A percentile compares a stretch with the other conserved stretches of the same genome.
Evolutionary conservation across 1,140 invertebrate species (phyloP).

Genomic region (Grapholita molesta): DNA sequence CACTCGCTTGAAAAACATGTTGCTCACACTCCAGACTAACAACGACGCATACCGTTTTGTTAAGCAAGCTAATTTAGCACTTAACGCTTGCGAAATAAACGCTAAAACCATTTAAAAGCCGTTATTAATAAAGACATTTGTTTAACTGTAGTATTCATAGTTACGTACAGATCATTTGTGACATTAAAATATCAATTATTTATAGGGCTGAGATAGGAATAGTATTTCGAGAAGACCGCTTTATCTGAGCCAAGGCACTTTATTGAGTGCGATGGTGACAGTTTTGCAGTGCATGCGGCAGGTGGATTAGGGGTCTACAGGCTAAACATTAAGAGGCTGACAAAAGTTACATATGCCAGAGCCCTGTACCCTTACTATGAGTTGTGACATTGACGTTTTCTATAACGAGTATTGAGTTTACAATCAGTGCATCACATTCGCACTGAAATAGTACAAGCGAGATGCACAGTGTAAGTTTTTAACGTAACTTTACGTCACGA

Average conservation of each 20-base stretch:
- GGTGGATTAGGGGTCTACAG: not conserved
- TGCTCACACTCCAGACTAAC: slow-evolving; percentile 27
- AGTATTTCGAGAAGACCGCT: slow-evolving; percentile 52
- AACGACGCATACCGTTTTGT: slow-evolving; percentile 17
- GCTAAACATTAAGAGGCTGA: not conserved
- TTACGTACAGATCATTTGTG: slow-evolving; percentile 77
- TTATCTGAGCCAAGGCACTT: slow-evolving; percentile 42
- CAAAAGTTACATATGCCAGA: too few species aligned
- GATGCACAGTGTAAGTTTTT: too few species aligned
- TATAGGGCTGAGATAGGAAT: slow-evolving; percentile 71
- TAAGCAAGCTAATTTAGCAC: slow-evolving; percentile 20
- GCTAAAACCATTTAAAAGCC: not conserved
- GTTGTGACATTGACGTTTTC: too few species aligned
- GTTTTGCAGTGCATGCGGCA: slow-evolving; percentile 38
- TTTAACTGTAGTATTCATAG: slow-evolving; percentile 41
- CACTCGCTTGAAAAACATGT: slow-evolving; percentile 72
- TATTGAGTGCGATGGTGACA: slow-evolving; percentile 26
- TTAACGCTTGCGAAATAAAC: slow-evolving; percentile 11
- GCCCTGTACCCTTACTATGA: too few species aligned
- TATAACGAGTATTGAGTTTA: too few species aligned
- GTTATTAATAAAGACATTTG: slow-evolving; percentile 33
- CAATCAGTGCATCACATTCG: too few species aligned
- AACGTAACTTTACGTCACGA: too few species aligned
- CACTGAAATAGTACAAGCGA: too few species aligned
- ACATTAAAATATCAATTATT: slow-evolving; percentile 79